A percentile compares a stretch with the other conserved stretches of the same genome.
Evolutionary conservation across 1,140 invertebrate species (phyloP).

Genomic region (Nebria ingens): DNA sequence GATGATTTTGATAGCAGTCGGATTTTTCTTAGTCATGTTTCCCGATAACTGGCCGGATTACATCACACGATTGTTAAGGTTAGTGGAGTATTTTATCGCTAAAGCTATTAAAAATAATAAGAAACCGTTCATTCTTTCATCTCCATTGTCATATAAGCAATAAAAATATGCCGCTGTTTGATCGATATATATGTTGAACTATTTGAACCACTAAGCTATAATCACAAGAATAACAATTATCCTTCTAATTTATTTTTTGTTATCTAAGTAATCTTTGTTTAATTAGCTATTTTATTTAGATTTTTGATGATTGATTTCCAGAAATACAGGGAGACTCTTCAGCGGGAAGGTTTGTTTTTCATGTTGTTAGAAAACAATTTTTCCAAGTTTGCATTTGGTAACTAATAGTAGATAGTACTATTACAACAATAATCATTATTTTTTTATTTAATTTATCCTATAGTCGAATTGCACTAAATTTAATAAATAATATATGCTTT

Average conservation of each 20-base stretch:
- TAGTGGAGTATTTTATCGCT: constrained; percentile 34
- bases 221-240: too few species aligned
- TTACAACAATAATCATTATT: too few species aligned
- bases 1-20: constrained; percentile 79
- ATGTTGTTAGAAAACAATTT: constrained; percentile 1
- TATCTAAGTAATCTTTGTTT: neutral
- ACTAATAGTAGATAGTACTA: constrained; percentile 14
- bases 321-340: constrained; percentile 31
- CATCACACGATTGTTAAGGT: constrained; percentile 78
- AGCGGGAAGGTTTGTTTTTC: constrained; percentile 33
- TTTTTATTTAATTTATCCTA: too few species aligned
- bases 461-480: too few species aligned
- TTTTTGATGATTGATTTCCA: constrained; percentile 29
- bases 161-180: too few species aligned
- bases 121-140: too few species aligned
- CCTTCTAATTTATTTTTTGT: neutral
- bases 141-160: too few species aligned
- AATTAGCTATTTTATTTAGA: constrained; percentile 7
- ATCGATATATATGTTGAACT: too few species aligned
- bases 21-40: constrained; percentile 88
- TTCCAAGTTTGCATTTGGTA: constrained; percentile 13
- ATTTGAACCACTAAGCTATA: too few species aligned
- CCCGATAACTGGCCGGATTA: constrained; percentile 94
- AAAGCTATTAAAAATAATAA: too few species aligned
- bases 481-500: too few species aligned